Base-by-base conservation (phyloP, 1,140 invertebrate genomes). In the Drosophila nannoptera region DNA sequence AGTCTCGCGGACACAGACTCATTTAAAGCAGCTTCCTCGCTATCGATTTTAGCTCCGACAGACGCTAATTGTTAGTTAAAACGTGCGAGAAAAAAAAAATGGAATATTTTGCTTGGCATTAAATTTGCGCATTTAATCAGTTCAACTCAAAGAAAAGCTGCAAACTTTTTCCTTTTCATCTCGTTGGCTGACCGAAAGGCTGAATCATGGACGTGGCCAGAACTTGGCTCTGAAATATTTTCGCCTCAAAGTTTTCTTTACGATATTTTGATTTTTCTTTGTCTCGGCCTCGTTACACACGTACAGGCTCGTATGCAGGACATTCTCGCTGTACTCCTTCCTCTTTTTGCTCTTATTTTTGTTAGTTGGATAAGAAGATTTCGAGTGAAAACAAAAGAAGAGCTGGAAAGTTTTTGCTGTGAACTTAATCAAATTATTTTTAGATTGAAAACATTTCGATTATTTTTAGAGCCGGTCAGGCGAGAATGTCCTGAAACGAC, bases 11-110 rank as follows among this genome's bases (percentile, higher is more conserved):
- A 22, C 38, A 11, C 36, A 35, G 32, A 7, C 36, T 42, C 35
- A n/a, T 40, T 45, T 33, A 36, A 31, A 14, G 42, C 64, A 77
- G 73, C 77, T 77, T 73, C 40, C 75, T 83, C 63, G 59, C 77
- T 35, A 75, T 82, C 71, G 55, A 78, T 73, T 73, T 60, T 54
- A 69, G 60, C 36, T 33, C 45, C 56, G 52, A 12, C 40, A 62
- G 42, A 12, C 48, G 42, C 61, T 80, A 73, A 69, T 73, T 75
- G 62, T 49, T 32, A 29, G 5, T 5, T 22, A 22, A 22, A 22
- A 22, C 22, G 29, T 29, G 42, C 36, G 16, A 50, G 11, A 5
- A 33, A 54, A 33, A 29, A 35, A 38, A 12, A 38, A 40, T 12
- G 3, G 7, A 32, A 53, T 66, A 54, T 64, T 33, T 45, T 22